Conservation (phyloP, 2,113 vertebrate genomes). For the Neofelis nebulosa region DNA sequence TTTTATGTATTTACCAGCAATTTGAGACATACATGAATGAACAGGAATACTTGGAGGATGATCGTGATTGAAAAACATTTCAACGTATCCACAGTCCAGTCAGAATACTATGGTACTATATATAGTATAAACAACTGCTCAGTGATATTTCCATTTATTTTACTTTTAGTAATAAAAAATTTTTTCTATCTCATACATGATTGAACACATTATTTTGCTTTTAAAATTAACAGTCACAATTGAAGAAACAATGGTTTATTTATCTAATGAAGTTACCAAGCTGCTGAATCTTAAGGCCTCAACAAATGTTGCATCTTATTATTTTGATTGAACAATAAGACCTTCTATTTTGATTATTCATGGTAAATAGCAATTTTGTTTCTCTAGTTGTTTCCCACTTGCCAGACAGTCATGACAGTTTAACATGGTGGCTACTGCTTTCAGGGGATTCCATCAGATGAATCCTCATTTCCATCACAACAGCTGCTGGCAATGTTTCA, state of each 20-base stretch:
- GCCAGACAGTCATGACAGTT: conserved; percentile 61
- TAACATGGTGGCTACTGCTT: conserved; percentile 32
- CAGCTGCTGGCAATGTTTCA: conserved; percentile 45
- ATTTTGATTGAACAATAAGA: conserved; percentile 50
- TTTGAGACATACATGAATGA: conserved; percentile 66
- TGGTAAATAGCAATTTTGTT: conserved; percentile 66
- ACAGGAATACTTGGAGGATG: conserved; percentile 12
- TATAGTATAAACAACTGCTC: conserved; percentile 63
- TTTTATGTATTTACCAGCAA: conserved; percentile 70
- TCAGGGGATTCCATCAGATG: conserved; percentile 36
- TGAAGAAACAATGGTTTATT: conserved; percentile 75
- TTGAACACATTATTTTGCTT: conserved; percentile 73
- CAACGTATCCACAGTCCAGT: conserved; percentile 50
- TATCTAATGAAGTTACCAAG: conserved; percentile 66
- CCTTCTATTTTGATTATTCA: conserved; percentile 53
- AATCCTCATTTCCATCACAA: conserved; percentile 37
- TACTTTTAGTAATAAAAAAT: conserved; percentile 81
- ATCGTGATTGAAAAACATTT: conserved; percentile 57
- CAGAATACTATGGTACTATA: neutral
- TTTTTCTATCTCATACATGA: conserved; percentile 71
- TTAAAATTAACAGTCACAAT: conserved; percentile 76
- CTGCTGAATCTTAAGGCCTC: conserved; percentile 66
- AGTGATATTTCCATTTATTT: conserved; percentile 79
- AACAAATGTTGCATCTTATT: conserved; percentile 45
- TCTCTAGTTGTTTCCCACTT: conserved; percentile 64